Percentiles rank a stretch among this genome's conserved stretches.
Evolutionary conservation across 2,113 vertebrate species (phyloP).

Genomic region (Alethe castanea): DNA sequence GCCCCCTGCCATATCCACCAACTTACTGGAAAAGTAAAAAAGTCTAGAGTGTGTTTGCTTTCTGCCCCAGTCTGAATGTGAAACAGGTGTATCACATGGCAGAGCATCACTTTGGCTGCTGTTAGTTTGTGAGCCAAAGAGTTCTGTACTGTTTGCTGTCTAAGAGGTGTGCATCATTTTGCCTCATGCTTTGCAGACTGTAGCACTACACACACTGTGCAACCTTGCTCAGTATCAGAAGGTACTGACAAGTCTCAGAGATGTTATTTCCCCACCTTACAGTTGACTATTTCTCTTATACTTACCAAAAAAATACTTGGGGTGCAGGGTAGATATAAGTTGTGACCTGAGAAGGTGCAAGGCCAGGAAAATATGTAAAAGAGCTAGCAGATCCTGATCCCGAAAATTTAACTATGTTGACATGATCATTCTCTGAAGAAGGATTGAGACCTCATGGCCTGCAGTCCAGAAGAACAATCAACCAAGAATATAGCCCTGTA

Average conservation of each 20-base stretch:
- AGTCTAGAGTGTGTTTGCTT: neutral
- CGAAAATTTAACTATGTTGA: neutral
- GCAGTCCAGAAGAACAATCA: neutral
- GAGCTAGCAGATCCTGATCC: neutral
- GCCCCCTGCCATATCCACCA: neutral
- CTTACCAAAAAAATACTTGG: neutral
- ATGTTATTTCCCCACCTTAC: neutral
- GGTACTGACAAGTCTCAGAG: neutral
- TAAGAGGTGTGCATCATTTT: neutral
- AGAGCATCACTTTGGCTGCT: neutral
- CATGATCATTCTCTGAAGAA: neutral
- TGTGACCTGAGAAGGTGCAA: neutral
- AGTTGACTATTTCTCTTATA: neutral
- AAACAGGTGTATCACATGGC: neutral
- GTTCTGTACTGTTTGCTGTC: neutral
- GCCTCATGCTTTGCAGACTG: neutral
- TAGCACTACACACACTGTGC: neutral
- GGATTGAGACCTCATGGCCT: neutral
- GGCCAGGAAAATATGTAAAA: neutral
- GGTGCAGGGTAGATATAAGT: rapidly evolving
- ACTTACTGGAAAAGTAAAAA: neutral
- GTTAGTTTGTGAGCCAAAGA: neutral
- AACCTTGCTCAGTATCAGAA: neutral
- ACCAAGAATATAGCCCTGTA: neutral
- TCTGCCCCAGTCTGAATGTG: neutral